Percentiles rank a stretch among this genome's conserved stretches.
Conservation (phyloP, 2,888 invertebrate species). For the Crematogaster levior region DNA sequence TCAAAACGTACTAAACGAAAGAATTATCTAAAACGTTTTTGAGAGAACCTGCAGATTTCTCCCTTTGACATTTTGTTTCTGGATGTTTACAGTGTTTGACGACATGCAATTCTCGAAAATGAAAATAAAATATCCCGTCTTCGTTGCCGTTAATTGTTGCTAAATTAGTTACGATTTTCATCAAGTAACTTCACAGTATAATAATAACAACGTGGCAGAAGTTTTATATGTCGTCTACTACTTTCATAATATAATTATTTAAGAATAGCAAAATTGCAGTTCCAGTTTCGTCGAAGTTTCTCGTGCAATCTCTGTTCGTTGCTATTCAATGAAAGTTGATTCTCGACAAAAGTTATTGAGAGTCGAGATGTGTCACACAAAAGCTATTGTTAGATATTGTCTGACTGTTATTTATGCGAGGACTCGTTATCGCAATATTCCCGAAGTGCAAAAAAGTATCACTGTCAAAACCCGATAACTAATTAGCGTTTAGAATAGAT, state of each 20-base stretch:
- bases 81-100: not conserved
- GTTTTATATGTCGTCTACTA: not conserved
- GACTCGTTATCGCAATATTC: conserved; percentile 20
- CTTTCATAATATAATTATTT: not conserved
- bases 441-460: conserved; percentile 43
- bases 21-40: not conserved
- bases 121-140: not conserved
- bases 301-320: not conserved
- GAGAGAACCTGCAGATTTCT: not conserved
- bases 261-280: not conserved
- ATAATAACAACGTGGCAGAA: not conserved
- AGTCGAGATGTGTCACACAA: not conserved
- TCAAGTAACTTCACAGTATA: too few species aligned
- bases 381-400: conserved; percentile 20
- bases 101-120: not conserved
- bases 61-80: not conserved
- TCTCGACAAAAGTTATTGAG: conserved; percentile 32
- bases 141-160: not conserved
- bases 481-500: conserved; percentile 25
- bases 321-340: conserved; percentile 35
- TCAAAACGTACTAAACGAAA: not conserved
- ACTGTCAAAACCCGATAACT: conserved; percentile 20
- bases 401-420: conserved; percentile 31
- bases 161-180: conserved; percentile 7
- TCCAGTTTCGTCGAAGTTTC: conserved; percentile 18